Evolutionary conservation across 2,113 vertebrate genomes (phyloP), one percentile per base, ranked within the genome.

Genomic region (Cygnus atratus): DNA sequence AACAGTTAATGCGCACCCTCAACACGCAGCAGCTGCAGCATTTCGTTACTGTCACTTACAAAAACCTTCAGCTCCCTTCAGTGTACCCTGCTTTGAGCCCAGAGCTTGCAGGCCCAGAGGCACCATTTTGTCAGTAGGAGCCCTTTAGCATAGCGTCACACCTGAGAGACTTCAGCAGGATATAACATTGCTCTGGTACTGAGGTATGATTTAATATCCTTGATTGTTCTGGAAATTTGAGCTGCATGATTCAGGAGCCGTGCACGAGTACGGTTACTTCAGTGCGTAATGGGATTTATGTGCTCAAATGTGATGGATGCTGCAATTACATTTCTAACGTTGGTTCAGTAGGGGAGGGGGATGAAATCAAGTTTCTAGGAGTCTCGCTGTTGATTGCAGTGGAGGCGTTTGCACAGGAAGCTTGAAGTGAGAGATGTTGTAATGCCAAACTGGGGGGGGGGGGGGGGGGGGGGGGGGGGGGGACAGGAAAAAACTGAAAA

Each of bases 121-220:
- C 81, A 78, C 48, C 19, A 0, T 63, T 80, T 71, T 59, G 67
- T 50, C 89, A 79, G 11, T 76, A 37, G 78, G 76, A 93, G 79
- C 78, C 80, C 61, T 93, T 85, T 92, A 84, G 71, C 2, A 0
- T 55, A 92, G 82, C 48, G 7, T 91, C 85, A 46, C 71, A 55
- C 68, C 87, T 58, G 88, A 92, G 79, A 80, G 92, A 75, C 59
- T 95, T 62, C 90, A 63, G 57, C 84, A 72, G 88, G 73, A 87
- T 67, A 4, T 70, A 44, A 67, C 29, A 72, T 67, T 84, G 81
- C 75, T 58, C 50, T 84, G 84, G 73, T 65, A 43, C 86, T 58
- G 93, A 97, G 96, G 96, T 97, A 97, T 50, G 95, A 79, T 77
- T 95, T 87, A 91, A 90, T 84, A 81, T 63, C 84, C 75, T 83